Evolutionary conservation across 2,113 vertebrate species (phyloP).

Genomic region (Gavia stellata): DNA sequence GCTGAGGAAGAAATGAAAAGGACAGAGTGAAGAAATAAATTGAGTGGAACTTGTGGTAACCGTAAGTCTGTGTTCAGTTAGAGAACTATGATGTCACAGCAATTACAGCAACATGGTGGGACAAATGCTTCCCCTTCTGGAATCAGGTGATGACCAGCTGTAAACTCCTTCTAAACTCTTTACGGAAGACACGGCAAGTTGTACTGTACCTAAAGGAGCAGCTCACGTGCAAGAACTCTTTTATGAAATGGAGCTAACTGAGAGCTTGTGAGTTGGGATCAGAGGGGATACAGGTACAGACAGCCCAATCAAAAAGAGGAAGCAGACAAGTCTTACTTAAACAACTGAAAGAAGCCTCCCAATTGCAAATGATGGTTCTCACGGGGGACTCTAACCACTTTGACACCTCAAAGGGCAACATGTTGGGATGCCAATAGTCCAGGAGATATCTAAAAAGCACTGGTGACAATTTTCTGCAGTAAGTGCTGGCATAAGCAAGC

Average conservation of each 20-base stretch:
- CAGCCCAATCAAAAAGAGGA: background rate
- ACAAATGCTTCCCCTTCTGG: background rate
- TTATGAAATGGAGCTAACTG: background rate
- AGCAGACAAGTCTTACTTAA: background rate
- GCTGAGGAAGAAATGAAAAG: background rate
- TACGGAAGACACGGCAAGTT: background rate
- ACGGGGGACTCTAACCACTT: rapidly evolving
- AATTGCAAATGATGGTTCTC: background rate
- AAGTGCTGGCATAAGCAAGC: background rate
- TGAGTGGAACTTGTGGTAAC: background rate
- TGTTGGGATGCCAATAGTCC: background rate
- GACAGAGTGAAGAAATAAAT: background rate
- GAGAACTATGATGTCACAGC: background rate
- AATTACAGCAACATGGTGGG: background rate
- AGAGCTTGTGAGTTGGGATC: background rate
- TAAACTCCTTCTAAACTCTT: background rate
- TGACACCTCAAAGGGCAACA: background rate
- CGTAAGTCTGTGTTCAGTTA: background rate
- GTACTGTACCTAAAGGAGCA: background rate
- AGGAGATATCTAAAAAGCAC: background rate
- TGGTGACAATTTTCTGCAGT: background rate
- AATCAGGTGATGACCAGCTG: background rate
- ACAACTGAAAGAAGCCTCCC: background rate
- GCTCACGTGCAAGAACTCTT: background rate
- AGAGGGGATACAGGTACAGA: background rate